Evolutionary conservation across 2,113 vertebrate species (phyloP).

Genomic region (Artemisiospiza belli): DNA sequence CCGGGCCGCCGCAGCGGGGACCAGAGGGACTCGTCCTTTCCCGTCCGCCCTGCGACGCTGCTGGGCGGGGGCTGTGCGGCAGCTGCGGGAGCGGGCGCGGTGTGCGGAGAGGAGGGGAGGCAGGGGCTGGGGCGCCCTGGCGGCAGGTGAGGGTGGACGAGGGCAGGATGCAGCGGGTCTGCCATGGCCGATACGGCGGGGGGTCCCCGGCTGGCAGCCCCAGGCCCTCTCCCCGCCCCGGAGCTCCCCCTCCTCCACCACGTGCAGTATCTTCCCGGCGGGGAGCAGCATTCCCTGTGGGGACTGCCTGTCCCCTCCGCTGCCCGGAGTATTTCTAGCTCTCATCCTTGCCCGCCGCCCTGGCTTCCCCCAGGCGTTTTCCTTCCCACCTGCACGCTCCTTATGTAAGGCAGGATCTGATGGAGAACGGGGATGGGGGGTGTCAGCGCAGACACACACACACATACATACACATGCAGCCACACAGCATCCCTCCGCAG

Average conservation of each 20-base stretch:
- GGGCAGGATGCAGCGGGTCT: background rate
- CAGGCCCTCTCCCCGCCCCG: background rate
- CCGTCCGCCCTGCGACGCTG: background rate
- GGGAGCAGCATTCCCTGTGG: background rate
- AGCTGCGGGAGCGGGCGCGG: background rate
- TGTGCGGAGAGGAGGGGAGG: background rate
- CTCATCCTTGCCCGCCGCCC: background rate
- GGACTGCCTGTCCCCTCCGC: background rate
- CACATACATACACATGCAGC: rapidly evolving
- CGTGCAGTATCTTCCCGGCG: background rate
- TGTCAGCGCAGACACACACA: background rate
- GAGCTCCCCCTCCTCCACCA: background rate
- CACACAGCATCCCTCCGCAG: background rate
- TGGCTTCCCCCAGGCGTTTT: background rate
- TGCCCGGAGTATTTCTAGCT: background rate
- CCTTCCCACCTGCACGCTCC: conserved; percentile 6
- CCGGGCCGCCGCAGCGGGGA: background rate
- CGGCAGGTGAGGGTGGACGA: background rate
- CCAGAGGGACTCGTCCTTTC: rapidly evolving
- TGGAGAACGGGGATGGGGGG: background rate
- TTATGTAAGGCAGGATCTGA: background rate
- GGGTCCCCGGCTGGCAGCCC: background rate
- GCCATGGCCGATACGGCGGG: background rate
- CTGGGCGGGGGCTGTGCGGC: background rate
- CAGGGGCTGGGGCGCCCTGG: too few relatives aligned